Percentiles rank a stretch among this genome's conserved stretches.
These are phyloP conservation scores for Eulemur mongoz DNA, from an alignment of 2,797 vertebrate genomes.

Conservation along the genomic window DNA sequence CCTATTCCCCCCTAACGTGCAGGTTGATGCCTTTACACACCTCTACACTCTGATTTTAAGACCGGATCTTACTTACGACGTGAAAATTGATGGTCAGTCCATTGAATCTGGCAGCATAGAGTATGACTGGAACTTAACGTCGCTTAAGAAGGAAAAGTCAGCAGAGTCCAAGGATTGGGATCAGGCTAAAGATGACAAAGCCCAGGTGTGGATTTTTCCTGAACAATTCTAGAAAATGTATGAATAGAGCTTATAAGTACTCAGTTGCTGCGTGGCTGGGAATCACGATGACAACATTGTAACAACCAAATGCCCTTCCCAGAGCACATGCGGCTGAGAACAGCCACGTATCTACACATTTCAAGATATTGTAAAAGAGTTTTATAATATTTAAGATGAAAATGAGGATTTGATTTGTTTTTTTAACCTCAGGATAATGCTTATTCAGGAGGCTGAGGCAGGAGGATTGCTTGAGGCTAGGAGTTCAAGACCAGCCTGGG, in stretches of 20 bases:
- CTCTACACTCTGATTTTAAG: slow-evolving; percentile 90
- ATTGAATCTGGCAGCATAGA: slow-evolving; percentile 88
- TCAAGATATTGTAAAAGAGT: neutral
- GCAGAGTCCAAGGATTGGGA: slow-evolving; percentile 85
- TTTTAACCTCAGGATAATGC: neutral
- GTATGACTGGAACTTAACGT: slow-evolving; percentile 90
- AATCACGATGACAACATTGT: rapidly evolving
- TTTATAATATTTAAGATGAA: neutral
- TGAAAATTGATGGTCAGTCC: slow-evolving; percentile 87
- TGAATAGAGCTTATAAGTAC: neutral
- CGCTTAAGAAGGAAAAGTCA: slow-evolving; percentile 86
- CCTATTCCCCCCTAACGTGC: neutral
- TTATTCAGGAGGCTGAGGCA: neutral
- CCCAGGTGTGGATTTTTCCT: slow-evolving; percentile 80
- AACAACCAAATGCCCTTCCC: neutral
- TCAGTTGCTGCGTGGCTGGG: neutral
- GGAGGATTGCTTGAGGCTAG: neutral
- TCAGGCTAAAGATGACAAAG: slow-evolving; percentile 81
- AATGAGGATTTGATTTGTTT: neutral
- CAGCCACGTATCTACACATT: rapidly evolving
- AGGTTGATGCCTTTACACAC: slow-evolving; percentile 90
- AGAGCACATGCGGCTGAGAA: rapidly evolving
- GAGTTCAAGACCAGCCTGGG: neutral
- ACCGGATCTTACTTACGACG: slow-evolving; percentile 89
- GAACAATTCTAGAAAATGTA: neutral